Conservation (phyloP, 2,113 vertebrate genomes). For the Rhipidura dahli region DNA sequence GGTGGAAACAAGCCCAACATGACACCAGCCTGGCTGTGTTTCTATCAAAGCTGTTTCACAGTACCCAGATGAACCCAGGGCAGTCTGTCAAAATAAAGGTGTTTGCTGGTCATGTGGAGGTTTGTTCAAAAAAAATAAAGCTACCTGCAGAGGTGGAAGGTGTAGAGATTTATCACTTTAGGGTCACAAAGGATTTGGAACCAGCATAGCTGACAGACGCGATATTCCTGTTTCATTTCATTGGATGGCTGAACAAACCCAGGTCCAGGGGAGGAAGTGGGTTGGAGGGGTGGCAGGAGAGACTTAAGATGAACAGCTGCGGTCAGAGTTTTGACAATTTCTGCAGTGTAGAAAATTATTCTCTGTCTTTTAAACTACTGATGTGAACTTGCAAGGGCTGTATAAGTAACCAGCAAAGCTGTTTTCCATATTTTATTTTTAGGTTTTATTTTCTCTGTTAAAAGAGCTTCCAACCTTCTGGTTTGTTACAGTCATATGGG, state of each 20-base stretch:
- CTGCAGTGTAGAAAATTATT: not conserved
- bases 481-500: not conserved
- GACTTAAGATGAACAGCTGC: not conserved
- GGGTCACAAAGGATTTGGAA: not conserved
- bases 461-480: not conserved
- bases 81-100: not conserved
- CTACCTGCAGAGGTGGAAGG: not conserved
- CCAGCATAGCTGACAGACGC: rapidly evolving
- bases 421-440: not conserved
- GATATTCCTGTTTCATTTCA: not conserved
- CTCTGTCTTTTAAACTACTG: not conserved
- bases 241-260: not conserved
- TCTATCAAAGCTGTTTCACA: not conserved
- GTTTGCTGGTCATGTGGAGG: not conserved
- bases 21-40: not conserved
- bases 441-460: not conserved
- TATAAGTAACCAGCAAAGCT: not conserved
- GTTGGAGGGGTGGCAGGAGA: not conserved
- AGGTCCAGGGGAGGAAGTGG: not conserved
- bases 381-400: not conserved
- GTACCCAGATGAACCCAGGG: not conserved
- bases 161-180: not conserved
- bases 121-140: not conserved
- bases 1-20: not conserved
- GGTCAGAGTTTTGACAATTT: not conserved